Base-by-base conservation (phyloP, 2,888 invertebrate species). In the Nomada fucata region DNA sequence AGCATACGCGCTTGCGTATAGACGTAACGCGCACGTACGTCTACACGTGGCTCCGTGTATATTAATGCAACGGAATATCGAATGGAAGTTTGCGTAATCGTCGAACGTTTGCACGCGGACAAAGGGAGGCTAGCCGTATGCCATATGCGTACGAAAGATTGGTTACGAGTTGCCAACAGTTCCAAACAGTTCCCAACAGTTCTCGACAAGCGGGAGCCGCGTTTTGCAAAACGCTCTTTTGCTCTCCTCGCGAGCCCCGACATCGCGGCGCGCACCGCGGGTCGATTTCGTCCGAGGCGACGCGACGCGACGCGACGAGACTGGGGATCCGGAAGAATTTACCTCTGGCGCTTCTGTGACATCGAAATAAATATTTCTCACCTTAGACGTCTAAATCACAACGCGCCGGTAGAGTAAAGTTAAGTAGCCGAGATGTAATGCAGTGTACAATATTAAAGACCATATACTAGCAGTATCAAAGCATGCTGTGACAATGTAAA, bases 401-500 rank as follows among this genome's bases (percentile, higher is more conserved):
- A 83, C 86, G 36, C 86, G 84, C 82, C 85, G 85, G 90, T 90
- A 86, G 88, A 90, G 90, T 90, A 88, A 86, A 88, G 85, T 86
- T 68, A 76, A 79, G 47, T 47, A 47, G 73, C 88, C 72, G 79
- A 84, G 52, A 76, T n/a, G 60, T 78, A 78, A 80, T 83, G 86
- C 88, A 82, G 44, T 79, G 65, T 78, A 80, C 77, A 65, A 81
- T 86, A 88, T 88, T 85, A 88, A 88, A 88, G 83, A 86, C 83
- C 83, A 87, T 87, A 80, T 83, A 85, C 65, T 89, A 88, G 88
- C 89, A 87, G 90, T 90, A 89, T 89, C 82, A 86, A 91, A 91
- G 92, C 93, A 93, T 93, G 93, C 92, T 87, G 88, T 91, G 90
- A 92, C 90, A 93, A 87, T 90, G 89, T 89, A 82, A 82, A 91